Evolutionary conservation across 2,888 invertebrate species (phyloP).

Genomic region (Lissocephala sabroskyi): DNA sequence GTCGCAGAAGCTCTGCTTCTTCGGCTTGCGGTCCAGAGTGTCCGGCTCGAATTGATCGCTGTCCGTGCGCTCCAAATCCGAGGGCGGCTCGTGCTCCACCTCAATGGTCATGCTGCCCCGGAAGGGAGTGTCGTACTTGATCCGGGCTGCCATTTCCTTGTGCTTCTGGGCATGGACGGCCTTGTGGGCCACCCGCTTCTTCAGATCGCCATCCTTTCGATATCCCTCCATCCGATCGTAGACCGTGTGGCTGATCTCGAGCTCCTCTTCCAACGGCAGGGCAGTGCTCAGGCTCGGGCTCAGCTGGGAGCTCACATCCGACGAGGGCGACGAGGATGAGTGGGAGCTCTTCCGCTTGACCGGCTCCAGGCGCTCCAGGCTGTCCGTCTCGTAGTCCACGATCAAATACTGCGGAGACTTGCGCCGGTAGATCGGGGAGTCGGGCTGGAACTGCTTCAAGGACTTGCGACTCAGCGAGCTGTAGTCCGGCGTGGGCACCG

Average conservation of each 20-base stretch:
- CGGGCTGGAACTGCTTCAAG: conserved; percentile 70
- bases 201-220: conserved; percentile 68
- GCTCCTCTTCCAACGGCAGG: conserved; percentile 84
- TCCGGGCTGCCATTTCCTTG: conserved; percentile 72
- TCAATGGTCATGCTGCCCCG: conserved; percentile 86
- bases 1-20: conserved; percentile 74
- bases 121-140: conserved; percentile 78
- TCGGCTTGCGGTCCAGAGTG: conserved; percentile 86
- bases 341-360: conserved; percentile 72
- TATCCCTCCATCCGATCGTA: conserved; percentile 73
- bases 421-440: conserved; percentile 71
- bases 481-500: conserved; percentile 72
- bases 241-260: conserved; percentile 84
- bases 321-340: conserved; percentile 75
- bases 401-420: conserved; percentile 72
- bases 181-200: conserved; percentile 54
- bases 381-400: conserved; percentile 83
- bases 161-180: conserved; percentile 41
- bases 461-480: conserved; percentile 71
- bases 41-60: conserved; percentile 90
- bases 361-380: conserved; percentile 77
- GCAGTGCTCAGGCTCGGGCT: conserved; percentile 83
- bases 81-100: conserved; percentile 85
- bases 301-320: conserved; percentile 78
- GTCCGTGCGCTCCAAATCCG: conserved; percentile 78